Evolutionary conservation across 1,140 invertebrate genomes (phyloP), one percentile per base, ranked within the genome.

Genomic region (Nylanderia fulva): DNA sequence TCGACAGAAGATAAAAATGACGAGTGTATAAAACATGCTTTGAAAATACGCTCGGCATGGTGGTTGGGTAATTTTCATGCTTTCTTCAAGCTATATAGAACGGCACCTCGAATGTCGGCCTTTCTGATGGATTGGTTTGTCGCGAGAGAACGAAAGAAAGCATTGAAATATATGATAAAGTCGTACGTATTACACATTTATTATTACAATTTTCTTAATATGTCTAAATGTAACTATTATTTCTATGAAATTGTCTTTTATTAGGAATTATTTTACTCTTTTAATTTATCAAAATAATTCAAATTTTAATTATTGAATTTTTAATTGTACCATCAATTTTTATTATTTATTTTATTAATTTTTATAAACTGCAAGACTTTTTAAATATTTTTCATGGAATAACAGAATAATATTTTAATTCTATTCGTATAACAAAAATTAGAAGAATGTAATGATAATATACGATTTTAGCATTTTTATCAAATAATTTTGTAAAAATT

Each of bases 121-220:
- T 99, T 98, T 95, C 96, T 99, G 68, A 98, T 99, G 95, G 98
- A 99, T 95, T 99, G 98, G 98, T 99, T 99, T 96, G 96, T 98
- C 92, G 97, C 98, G 64, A 96, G 99, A 92, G 98, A 99, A 93
- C 96, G 99, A 92, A 99, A 98, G 95, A 95, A 96, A 90, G 99
- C 98, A 89, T 95, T 99, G 89, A 99, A 98, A 95, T 93, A 93
- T 68, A 98, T 99, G 93, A 96, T 99, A 88, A 99, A 99, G 97
- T 97, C 98, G 99, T 99, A 98, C 96, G 98, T 99, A 94, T 66
- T 87, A 82, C 87, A 85, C 42, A 33, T 85, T 54, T 24, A 84
- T 84, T 75, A 54, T 39, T 69, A 68, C 27, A 54, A 71, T 66
- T 82, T 5, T 33, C 13, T 64, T 8, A 45, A 39, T 63, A 24